Percentiles rank a stretch among this genome's conserved stretches.
These are phyloP conservation scores for Oligia latruncula DNA, from an alignment of 2,888 invertebrate species.

Conservation along the genomic window DNA sequence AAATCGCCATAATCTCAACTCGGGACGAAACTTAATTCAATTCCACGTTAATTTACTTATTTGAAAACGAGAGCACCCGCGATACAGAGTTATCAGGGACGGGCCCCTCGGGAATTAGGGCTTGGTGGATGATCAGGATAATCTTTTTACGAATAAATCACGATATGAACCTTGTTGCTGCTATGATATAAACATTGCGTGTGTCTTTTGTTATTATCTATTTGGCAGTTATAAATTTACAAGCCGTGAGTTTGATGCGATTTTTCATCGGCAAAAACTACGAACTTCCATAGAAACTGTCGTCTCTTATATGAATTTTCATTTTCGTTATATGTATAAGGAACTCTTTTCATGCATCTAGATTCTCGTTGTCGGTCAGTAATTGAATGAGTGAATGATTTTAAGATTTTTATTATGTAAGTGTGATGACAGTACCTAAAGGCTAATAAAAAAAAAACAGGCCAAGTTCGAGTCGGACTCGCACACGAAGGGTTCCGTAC, in stretches of 20 bases:
- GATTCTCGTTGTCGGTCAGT: not conserved
- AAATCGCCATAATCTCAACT: slow-evolving; percentile 87
- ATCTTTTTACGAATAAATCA: slow-evolving; percentile 84
- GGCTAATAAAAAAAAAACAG: not conserved
- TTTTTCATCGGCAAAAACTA: not conserved
- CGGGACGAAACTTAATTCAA: slow-evolving; percentile 87
- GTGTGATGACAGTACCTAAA: not conserved
- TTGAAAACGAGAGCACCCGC: slow-evolving; percentile 83
- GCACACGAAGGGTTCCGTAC: too few species aligned
- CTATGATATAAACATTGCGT: slow-evolving; percentile 55
- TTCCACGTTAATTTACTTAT: slow-evolving; percentile 88
- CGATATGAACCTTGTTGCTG: slow-evolving; percentile 65
- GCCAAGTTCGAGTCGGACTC: too few species aligned
- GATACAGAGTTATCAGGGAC: slow-evolving; percentile 78
- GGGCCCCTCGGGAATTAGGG: slow-evolving; percentile 77
- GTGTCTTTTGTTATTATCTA: slow-evolving; percentile 44
- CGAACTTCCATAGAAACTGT: not conserved
- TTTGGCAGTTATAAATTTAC: slow-evolving; percentile 28
- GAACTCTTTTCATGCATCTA: not conserved
- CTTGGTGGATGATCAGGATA: slow-evolving; percentile 79
- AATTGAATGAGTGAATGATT: not conserved
- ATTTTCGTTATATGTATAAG: not conserved
- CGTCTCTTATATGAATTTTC: not conserved
- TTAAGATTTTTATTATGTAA: not conserved
- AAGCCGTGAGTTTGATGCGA: not conserved